Conservation (phyloP, 1,140 invertebrate species). For the Dendroctonus valens region DNA sequence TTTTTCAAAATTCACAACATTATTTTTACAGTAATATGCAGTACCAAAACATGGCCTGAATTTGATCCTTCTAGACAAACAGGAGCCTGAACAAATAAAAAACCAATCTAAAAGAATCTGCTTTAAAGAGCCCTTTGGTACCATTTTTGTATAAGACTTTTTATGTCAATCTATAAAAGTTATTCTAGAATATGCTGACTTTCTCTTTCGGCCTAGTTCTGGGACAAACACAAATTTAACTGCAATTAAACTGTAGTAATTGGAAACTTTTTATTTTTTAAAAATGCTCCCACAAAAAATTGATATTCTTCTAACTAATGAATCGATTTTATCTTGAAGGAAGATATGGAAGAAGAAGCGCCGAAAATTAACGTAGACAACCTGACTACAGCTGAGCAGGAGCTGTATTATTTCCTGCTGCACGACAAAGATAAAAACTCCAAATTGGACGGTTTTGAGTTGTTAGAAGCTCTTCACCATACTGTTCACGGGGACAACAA, state of each 20-base stretch:
- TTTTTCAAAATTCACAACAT: no score
- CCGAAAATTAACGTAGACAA: slow-evolving; percentile 58
- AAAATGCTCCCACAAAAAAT: slow-evolving; percentile 39
- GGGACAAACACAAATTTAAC: no score
- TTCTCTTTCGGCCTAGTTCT: no score
- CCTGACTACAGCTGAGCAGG: slow-evolving; percentile 72
- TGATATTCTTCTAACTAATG: slow-evolving; percentile 45
- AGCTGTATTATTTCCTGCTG: slow-evolving; percentile 65
- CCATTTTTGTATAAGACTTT: not conserved
- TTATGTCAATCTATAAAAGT: not conserved
- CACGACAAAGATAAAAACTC: slow-evolving; percentile 81
- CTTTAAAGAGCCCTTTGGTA: no score
- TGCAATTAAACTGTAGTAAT: not conserved
- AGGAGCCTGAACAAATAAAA: no score
- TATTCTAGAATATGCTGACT: not conserved
- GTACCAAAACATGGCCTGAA: no score
- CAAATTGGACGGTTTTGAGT: slow-evolving; percentile 77
- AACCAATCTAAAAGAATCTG: no score
- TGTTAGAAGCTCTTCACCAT: slow-evolving; percentile 67
- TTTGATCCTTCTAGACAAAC: no score
- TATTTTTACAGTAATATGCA: no score
- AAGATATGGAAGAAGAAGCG: slow-evolving; percentile 65
- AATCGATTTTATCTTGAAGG: slow-evolving; percentile 49
- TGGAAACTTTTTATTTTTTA: not conserved
- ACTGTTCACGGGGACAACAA: slow-evolving; percentile 55